A percentile compares a stretch with the other conserved stretches of the same genome.
These are phyloP conservation scores for Mustelus asterias DNA, from an alignment of 2,113 vertebrate species.

Conservation along the genomic window DNA sequence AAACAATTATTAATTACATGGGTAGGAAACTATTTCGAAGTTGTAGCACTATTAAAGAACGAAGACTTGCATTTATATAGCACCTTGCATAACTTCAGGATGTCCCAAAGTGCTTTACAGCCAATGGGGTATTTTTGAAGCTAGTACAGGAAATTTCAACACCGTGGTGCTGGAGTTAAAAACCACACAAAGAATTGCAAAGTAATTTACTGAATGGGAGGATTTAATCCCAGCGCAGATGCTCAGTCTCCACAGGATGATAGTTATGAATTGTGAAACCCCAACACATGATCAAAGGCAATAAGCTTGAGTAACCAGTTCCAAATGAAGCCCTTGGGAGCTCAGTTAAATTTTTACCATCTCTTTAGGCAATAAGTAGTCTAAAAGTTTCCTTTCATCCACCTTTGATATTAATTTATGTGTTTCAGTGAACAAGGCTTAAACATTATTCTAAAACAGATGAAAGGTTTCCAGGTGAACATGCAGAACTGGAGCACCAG, in stretches of 20 bases:
- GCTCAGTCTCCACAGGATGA: constrained; percentile 23
- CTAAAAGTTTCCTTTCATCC: constrained; percentile 28
- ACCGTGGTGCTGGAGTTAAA: not conserved
- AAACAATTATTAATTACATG: not conserved
- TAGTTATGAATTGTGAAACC: constrained; percentile 32
- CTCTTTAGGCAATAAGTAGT: constrained; percentile 23
- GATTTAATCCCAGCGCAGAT: constrained; percentile 8
- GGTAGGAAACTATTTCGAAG: not conserved
- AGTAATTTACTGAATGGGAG: not conserved
- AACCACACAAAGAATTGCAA: not conserved
- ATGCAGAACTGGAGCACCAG: not conserved
- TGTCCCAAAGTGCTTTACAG: not conserved
- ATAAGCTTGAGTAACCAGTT: constrained; percentile 35
- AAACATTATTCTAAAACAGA: constrained; percentile 27
- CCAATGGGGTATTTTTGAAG: not conserved
- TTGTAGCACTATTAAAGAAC: not conserved
- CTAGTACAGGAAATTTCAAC: not conserved
- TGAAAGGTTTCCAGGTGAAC: constrained; percentile 8
- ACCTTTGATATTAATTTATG: constrained; percentile 36
- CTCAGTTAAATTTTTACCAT: constrained; percentile 37
- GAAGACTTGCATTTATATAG: not conserved
- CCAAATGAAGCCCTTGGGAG: constrained; percentile 29
- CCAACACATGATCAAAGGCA: constrained; percentile 36
- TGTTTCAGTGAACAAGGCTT: constrained; percentile 25
- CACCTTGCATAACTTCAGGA: not conserved